Evolutionary conservation across 37 sponge, comb jelly and placozoan genomes (phyloP).

Genomic region (Spongia lamella): DNA sequence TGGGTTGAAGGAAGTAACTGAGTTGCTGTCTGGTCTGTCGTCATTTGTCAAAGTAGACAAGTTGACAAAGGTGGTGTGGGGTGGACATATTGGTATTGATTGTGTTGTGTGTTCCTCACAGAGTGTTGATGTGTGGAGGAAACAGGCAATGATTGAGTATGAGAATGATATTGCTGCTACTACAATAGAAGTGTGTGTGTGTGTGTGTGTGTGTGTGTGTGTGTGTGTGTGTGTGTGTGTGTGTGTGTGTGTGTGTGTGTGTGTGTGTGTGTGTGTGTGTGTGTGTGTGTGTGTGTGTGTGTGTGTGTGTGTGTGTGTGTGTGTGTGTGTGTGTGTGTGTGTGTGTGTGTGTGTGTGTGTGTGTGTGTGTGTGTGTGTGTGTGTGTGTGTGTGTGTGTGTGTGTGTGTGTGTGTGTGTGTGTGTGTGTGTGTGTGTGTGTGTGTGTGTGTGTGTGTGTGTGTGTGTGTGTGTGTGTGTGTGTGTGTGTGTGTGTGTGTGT

Average conservation of each 20-base stretch:
- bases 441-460: background rate
- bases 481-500: background rate
- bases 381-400: background rate
- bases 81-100: slow-evolving; percentile 1
- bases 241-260: slow-evolving; percentile 1
- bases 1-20: slow-evolving; percentile 15
- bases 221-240: background rate
- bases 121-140: too few species aligned
- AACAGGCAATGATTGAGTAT: background rate
- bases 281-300: background rate
- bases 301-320: background rate
- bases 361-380: background rate
- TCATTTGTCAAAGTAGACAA: slow-evolving; percentile 61
- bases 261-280: background rate
- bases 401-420: slow-evolving; percentile 16
- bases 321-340: slow-evolving; percentile 1
- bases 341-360: slow-evolving; percentile 11
- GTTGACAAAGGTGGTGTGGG: slow-evolving; percentile 34
- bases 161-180: slow-evolving; percentile 1
- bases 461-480: slow-evolving; percentile 13
- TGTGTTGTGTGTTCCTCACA: too few species aligned
- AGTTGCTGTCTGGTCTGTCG: slow-evolving; percentile 39
- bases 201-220: background rate
- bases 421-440: background rate
- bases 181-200: slow-evolving; percentile 8